Conservation (phyloP, 2,113 vertebrate species). For the Eira barbara region DNA sequence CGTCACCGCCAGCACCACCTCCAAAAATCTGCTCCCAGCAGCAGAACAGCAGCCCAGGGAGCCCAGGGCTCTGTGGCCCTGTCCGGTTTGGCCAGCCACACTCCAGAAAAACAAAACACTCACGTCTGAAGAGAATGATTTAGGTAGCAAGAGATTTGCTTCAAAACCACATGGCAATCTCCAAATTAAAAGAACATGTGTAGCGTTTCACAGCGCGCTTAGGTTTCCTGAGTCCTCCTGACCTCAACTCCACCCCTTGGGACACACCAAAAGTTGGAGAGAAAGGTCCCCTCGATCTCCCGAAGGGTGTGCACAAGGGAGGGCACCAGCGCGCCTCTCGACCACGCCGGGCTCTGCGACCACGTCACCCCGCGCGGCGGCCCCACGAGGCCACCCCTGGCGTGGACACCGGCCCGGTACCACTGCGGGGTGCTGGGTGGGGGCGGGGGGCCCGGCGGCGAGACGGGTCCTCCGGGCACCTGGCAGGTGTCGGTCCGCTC, state of each 20-base stretch:
- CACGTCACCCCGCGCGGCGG: background rate
- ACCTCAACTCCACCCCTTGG: constrained; percentile 64
- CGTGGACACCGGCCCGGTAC: background rate
- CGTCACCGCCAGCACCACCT: background rate
- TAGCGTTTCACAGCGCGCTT: constrained; percentile 45
- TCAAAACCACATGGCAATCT: constrained; percentile 67
- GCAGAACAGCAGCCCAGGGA: background rate
- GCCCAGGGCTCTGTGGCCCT: background rate
- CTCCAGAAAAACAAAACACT: constrained; percentile 50
- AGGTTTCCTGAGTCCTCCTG: constrained; percentile 43
- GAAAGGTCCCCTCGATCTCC: background rate
- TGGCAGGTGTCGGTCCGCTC: constrained; percentile 59
- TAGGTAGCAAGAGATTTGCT: constrained; percentile 55
- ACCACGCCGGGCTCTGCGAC: background rate
- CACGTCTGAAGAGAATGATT: constrained; percentile 12
- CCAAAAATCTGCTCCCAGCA: background rate
- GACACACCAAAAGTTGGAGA: background rate
- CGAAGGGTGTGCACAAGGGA: background rate
- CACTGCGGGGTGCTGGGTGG: background rate
- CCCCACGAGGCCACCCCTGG: background rate
- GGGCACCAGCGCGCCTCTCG: background rate
- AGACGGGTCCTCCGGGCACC: constrained; percentile 13
- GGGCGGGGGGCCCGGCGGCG: background rate
- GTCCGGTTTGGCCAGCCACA: background rate
- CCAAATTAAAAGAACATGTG: constrained; percentile 68